Conservation (phyloP, 1,140 invertebrate species). For the Lasioglossum albipes region DNA sequence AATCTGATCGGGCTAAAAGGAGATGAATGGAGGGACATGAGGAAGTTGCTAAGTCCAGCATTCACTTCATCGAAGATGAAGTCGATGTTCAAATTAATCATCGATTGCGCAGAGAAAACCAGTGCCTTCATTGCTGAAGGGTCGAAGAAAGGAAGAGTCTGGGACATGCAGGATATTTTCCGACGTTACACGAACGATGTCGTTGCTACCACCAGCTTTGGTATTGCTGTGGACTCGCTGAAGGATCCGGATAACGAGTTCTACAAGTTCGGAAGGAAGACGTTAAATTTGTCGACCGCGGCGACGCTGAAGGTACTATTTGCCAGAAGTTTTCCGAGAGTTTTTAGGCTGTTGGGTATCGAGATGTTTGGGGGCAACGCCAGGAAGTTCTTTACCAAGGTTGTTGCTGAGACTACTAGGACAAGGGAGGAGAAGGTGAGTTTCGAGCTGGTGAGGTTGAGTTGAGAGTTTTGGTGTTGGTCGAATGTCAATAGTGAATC, state of each 20-base stretch:
- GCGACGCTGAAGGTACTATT: not conserved
- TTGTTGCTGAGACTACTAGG: not conserved
- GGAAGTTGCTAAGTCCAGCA: conserved; percentile 33
- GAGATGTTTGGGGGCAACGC: conserved; percentile 7
- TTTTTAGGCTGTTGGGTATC: not conserved
- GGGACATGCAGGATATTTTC: conserved; percentile 23
- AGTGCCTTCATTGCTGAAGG: not conserved
- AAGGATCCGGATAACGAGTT: conserved; percentile 41
- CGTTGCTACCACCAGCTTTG: conserved; percentile 42
- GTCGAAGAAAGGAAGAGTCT: not conserved
- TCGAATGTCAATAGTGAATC: too few species aligned
- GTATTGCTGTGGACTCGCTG: conserved; percentile 36
- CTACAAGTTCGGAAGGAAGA: not conserved
- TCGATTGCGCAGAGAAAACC: conserved; percentile 28
- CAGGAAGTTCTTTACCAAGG: conserved; percentile 1
- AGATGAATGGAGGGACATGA: conserved; percentile 42
- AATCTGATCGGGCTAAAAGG: conserved; percentile 28
- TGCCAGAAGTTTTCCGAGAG: not conserved
- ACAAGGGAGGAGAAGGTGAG: conserved; percentile 22
- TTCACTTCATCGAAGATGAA: conserved; percentile 51
- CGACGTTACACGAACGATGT: conserved; percentile 33
- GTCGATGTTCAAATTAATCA: conserved; percentile 38
- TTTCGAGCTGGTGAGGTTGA: too few species aligned
- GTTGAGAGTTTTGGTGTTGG: too few species aligned
- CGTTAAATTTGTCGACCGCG: not conserved